A percentile compares a stretch with the other conserved stretches of the same genome.
Evolutionary conservation across 2,113 vertebrate species (phyloP).

Genomic region (Sapajus apella): DNA sequence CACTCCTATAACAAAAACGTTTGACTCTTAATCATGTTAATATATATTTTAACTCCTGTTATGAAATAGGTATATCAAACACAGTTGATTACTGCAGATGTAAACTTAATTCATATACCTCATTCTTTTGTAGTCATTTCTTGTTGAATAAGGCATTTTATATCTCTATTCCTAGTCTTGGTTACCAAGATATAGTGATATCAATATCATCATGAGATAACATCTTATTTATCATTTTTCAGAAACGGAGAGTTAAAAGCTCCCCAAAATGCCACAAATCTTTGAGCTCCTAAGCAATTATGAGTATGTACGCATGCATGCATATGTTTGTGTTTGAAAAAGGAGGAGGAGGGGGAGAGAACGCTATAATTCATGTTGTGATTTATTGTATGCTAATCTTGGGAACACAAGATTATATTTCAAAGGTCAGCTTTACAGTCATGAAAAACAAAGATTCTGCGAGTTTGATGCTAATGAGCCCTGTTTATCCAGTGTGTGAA

Average conservation of each 20-base stretch:
- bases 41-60: neutral
- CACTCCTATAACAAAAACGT: neutral
- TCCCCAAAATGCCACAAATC: neutral
- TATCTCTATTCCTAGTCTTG: neutral
- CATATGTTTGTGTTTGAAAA: conserved; percentile 6
- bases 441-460: conserved; percentile 37
- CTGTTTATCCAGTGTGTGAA: conserved; percentile 49
- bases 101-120: neutral
- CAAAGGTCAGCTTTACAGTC: conserved; percentile 48
- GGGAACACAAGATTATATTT: conserved; percentile 57
- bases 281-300: neutral
- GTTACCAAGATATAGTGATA: neutral
- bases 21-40: neutral
- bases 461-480: conserved; percentile 59
- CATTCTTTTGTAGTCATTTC: neutral
- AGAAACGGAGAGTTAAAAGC: neutral
- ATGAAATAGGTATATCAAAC: neutral
- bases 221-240: conserved; percentile 10
- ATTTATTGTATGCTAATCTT: conserved; percentile 62
- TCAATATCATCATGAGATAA: neutral
- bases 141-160: neutral
- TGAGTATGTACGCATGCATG: neutral
- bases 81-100: neutral
- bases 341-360: neutral
- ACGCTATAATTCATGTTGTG: conserved; percentile 41